Evolutionary conservation across 2,797 vertebrate species (phyloP), one percentile per base, ranked within the genome.

Genomic region (Anableps anableps): DNA sequence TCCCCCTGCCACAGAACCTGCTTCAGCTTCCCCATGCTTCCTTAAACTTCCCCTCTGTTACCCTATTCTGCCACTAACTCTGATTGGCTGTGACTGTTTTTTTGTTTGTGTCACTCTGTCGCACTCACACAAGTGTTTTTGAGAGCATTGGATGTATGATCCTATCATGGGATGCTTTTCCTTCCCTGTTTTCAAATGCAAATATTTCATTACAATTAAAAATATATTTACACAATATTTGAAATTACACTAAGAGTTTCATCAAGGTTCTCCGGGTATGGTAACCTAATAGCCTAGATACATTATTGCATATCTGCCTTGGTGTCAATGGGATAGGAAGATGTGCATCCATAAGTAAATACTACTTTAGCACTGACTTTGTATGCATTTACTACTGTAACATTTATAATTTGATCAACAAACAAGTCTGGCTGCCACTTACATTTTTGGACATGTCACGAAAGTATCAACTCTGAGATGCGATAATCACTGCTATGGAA

Each of bases 51-150:
- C 51, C 80, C 75, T 88, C 86, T 92, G 77, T 89, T 76, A 72
- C 89, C 62, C 81, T 78, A 41, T 43, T 31, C 79, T 85, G 83
- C 85, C 75, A 92, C 93, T 93, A 92, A 93, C 90, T 55, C 50
- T 76, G 60, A 89, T 72, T 81, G 78, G 77, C 29, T 29, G 47
- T 77, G 45, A 76, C 1, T 41, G 73, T 48, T 38, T 51, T 38
- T 13, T 10, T 21, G 8, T 68, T 21, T 4, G 13, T 41, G 31
- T 38, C 13, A 23, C 23, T 55, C 36, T 8, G 14, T 74, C 48
- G 14, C 38, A 14, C 58, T 29, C 41, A 79, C 14, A n/a, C 60
- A 68, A 21, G 36, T 41, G 55, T 50, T 62, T 71, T 4, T 76
- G 5, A 43, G 53, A 38, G 78, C 62, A 82, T 38, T 74, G 62